Percentiles rank a stretch among this genome's conserved stretches.
These are phyloP conservation scores for Eciton burchellii DNA, from an alignment of 1,140 invertebrate species.

Conservation along the genomic window DNA sequence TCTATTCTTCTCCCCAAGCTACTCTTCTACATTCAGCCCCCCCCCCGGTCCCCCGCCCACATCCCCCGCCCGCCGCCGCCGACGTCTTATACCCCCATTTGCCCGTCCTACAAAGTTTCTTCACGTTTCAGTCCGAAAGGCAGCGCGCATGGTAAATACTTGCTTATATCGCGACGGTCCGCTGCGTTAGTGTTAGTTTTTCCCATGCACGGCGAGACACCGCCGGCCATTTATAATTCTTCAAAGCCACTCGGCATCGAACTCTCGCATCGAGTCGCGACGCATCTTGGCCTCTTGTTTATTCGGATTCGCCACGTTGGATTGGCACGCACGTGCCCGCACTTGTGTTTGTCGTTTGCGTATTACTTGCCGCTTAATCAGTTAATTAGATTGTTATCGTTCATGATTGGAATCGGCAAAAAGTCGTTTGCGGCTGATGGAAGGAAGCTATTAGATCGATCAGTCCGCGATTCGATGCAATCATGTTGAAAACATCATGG, in stretches of 20 bases:
- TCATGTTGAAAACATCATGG: too few relatives aligned
- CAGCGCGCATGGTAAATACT: conserved; percentile 46
- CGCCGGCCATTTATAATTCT: conserved; percentile 44
- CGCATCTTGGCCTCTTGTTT: background rate
- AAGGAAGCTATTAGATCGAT: too few relatives aligned
- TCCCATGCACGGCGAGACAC: background rate
- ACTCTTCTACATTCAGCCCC: conserved; percentile 26
- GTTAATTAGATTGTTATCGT: too few relatives aligned
- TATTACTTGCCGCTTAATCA: too few relatives aligned
- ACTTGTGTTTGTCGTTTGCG: too few relatives aligned
- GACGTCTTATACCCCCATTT: background rate
- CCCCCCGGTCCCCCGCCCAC: background rate
- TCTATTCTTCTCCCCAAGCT: conserved; percentile 61
- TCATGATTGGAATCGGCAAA: too few relatives aligned
- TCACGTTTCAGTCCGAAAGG: conserved; percentile 61
- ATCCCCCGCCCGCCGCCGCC: too few relatives aligned
- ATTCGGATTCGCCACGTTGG: background rate
- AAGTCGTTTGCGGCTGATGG: too few relatives aligned
- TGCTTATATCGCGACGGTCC: conserved; percentile 40
- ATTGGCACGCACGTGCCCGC: background rate
- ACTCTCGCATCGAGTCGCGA: conserved; percentile 43
- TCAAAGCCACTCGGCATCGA: conserved; percentile 28
- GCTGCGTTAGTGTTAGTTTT: conserved; percentile 32
- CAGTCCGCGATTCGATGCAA: too few relatives aligned
- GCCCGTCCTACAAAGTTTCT: conserved; percentile 65